Evolutionary conservation across 2,888 invertebrate species (phyloP), one percentile per base, ranked within the genome.

Genomic region (Amphiduros pacificus): DNA sequence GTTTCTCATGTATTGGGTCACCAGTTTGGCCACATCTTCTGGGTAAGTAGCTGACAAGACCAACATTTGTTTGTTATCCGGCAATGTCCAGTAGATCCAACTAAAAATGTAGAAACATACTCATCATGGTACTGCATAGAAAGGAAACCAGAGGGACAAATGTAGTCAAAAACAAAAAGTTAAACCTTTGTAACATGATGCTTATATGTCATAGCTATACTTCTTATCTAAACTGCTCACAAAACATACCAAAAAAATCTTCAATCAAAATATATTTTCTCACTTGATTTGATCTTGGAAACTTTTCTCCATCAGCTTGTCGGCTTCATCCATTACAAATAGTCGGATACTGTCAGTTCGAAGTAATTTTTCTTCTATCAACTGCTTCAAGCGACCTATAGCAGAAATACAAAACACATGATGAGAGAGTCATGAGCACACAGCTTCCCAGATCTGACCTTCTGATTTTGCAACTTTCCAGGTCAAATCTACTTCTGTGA

Each of bases 291-390:
- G 90, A 64, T 86, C 81, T 67, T 88, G 86, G 81, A 92, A 94
- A 70, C 87, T 87, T n/a, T 86, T 86, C 66, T 91, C 90, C 86
- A 94, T 88, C 72, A 99, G 85, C 84, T 94, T 93, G 81, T 99
- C 99, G 28, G 94, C 97, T 86, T 99, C 98, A 84, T 99, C 99
- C n/a, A 99, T 84, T 5, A 98, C 88, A 69, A 98, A 86, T 4
- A 85, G 70, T 9, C 83, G 75, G 22, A 85, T 75, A 36, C 74
- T 77, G 26, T 77, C 72, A 1, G 81, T 78, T 40, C 72, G 73
- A 64, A 84, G 61, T 9, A 65, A 58, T 1, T 73, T 87, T 65
- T 88, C 86, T 61, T 89, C 87, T 41, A 97, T 89, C 62, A 99
- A 84, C 79, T 96, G 93, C 73, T 90, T 88, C 17, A 98, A 83